phyloP scores from a whole-genome alignment of 2,888 invertebrate genomes.

The Tetropium fuscum region DNA sequence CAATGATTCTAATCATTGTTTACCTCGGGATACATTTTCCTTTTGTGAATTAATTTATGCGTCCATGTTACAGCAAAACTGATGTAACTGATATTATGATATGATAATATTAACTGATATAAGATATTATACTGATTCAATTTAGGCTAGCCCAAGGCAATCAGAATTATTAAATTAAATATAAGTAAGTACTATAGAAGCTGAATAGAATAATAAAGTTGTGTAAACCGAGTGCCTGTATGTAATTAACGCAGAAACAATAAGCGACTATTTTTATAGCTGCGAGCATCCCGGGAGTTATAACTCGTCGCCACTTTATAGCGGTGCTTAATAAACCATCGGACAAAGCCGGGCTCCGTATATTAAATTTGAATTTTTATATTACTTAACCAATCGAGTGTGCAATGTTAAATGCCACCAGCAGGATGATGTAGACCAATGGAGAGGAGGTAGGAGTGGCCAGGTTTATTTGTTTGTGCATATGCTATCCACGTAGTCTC shows the following conservation, averaged over 20 bases:
- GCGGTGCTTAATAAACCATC: slow-evolving; percentile 42
- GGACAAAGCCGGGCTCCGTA: slow-evolving; percentile 44
- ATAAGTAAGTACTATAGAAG: background rate
- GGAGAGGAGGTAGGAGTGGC: slow-evolving; percentile 60
- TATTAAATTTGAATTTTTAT: slow-evolving; percentile 67
- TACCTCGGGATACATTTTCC: too few relatives aligned
- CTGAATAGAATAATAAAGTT: background rate
- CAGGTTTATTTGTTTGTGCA: slow-evolving; percentile 63
- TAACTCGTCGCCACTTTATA: slow-evolving; percentile 30
- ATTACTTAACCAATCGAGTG: slow-evolving; percentile 66
- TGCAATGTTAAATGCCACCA: slow-evolving; percentile 63
- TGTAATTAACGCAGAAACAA: slow-evolving; percentile 49
- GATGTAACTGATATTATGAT: slow-evolving; percentile 31
- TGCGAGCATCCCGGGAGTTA: slow-evolving; percentile 4
- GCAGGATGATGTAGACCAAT: slow-evolving; percentile 59
- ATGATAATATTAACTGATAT: too few relatives aligned
- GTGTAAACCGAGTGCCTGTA: background rate
- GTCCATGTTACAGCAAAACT: slow-evolving; percentile 26
- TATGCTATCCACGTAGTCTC: slow-evolving; percentile 60
- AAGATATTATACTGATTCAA: slow-evolving; percentile 18
- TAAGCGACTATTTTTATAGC: slow-evolving; percentile 36
- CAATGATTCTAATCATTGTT: too few relatives aligned
- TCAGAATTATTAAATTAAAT: too few relatives aligned
- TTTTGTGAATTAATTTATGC: slow-evolving; percentile 37
- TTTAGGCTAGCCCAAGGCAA: background rate